Evolutionary conservation across 2,888 invertebrate genomes (phyloP).

Genomic region (Neoscelio sp.): DNA sequence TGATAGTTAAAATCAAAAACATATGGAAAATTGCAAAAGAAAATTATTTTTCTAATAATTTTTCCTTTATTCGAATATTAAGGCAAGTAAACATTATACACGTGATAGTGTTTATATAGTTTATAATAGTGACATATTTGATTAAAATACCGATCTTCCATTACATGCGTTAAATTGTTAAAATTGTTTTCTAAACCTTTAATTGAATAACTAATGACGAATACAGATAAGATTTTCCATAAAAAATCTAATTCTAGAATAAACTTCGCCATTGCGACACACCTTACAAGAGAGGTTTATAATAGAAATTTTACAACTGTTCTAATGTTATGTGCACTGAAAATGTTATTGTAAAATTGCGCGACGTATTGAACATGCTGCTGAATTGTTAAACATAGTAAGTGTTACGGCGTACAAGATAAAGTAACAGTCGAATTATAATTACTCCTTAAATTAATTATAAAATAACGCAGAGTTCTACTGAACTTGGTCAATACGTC

Average conservation of each 20-base stretch:
- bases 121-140: too few relatives aligned
- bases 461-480: slow-evolving; percentile 22
- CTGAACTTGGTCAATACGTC: slow-evolving; percentile 43
- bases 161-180: too few relatives aligned
- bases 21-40: too few relatives aligned
- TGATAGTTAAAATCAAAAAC: too few relatives aligned
- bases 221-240: slow-evolving; percentile 19
- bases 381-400: slow-evolving; percentile 42
- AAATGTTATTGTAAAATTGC: slow-evolving; percentile 12
- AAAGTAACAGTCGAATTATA: slow-evolving; percentile 19
- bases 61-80: too few relatives aligned
- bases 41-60: too few relatives aligned
- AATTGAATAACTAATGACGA: too few relatives aligned
- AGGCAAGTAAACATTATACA: too few relatives aligned
- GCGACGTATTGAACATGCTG: slow-evolving; percentile 45
- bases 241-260: slow-evolving; percentile 1
- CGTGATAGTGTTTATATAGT: too few relatives aligned
- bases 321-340: slow-evolving; percentile 5
- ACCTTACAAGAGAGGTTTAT: slow-evolving; percentile 23
- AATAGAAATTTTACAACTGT: slow-evolving; percentile 16
- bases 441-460: slow-evolving; percentile 24
- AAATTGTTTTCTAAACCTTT: too few relatives aligned
- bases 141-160: too few relatives aligned
- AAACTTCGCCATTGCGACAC: slow-evolving; percentile 2
- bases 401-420: slow-evolving; percentile 32